phyloP scores from a whole-genome alignment of 2,113 vertebrate species.

The Aegithalos caudatus region DNA sequence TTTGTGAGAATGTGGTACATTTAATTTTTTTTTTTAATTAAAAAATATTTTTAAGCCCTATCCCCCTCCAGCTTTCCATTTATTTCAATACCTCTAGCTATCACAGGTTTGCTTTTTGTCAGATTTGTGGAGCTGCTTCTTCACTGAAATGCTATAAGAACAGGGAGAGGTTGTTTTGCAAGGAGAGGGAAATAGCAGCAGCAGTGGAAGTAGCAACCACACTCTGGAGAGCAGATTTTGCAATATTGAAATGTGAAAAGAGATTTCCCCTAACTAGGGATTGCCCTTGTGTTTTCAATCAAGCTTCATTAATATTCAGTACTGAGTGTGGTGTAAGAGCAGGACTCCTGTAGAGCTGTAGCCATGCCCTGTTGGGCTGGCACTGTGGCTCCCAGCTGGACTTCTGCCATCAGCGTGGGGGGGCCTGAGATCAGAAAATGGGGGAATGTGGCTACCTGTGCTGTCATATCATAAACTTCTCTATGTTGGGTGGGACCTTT shows the following conservation, averaged over 20 bases:
- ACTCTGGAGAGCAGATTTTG: background rate
- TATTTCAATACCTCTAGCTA: background rate
- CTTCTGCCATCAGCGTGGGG: background rate
- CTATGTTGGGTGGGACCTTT: background rate
- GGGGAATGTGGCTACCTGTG: background rate
- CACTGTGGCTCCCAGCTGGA: background rate
- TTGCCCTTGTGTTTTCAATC: background rate
- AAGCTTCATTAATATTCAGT: background rate
- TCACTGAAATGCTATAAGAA: background rate
- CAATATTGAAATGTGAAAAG: background rate
- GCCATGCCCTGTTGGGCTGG: rapidly evolving
- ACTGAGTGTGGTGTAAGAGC: background rate
- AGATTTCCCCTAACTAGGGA: background rate
- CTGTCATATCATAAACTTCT: background rate
- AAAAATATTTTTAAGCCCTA: background rate
- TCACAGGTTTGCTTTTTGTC: background rate
- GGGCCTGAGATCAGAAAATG: background rate
- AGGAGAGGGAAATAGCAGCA: background rate
- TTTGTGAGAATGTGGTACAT: background rate
- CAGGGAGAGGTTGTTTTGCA: background rate
- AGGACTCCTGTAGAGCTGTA: background rate
- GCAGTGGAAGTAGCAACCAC: background rate
- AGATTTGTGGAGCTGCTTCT: background rate
- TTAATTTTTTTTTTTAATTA: background rate
- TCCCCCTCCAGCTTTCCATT: background rate